phyloP scores from a whole-genome alignment of 92 coral and sea anemone genomes.

The Meandrina meandrites region DNA sequence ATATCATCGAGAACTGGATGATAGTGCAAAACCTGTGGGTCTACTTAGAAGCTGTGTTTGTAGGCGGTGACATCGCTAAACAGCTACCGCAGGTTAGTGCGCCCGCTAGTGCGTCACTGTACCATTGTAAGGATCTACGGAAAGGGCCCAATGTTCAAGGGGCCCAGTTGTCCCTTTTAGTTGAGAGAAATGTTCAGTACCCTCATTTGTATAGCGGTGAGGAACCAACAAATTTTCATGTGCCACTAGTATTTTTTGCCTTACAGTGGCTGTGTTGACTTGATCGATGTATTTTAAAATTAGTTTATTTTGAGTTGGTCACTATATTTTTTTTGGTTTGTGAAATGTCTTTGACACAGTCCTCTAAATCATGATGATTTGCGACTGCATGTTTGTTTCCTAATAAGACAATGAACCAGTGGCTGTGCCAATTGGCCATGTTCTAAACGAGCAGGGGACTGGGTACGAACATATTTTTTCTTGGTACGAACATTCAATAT shows the following conservation, averaged over 20 bases:
- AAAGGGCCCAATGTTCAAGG: not conserved
- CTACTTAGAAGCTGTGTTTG: constrained; percentile 91
- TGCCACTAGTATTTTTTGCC: not conserved
- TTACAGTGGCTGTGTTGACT: not conserved
- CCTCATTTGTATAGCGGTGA: not conserved
- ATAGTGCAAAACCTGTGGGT: constrained; percentile 92
- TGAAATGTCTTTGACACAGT: not conserved
- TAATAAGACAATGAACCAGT: too few relatives aligned
- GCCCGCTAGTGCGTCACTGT: not conserved
- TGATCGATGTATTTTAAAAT: too few relatives aligned
- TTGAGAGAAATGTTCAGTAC: not conserved
- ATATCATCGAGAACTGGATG: constrained; percentile 95
- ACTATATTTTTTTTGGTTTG: not conserved
- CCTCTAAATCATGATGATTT: not conserved
- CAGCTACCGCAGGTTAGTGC: constrained; percentile 82
- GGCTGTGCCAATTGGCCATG: too few relatives aligned
- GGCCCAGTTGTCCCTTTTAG: not conserved
- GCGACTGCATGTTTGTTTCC: not conserved
- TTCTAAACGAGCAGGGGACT: too few relatives aligned
- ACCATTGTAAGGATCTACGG: too few relatives aligned
- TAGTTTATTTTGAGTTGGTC: not conserved
- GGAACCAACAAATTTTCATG: too few relatives aligned
- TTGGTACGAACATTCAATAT: too few relatives aligned
- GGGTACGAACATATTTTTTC: too few relatives aligned
- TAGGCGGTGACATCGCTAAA: constrained; percentile 94